These are phyloP conservation scores for Eurystomus glaucurus DNA, from an alignment of 2,797 vertebrate species.

Conservation along the genomic window DNA sequence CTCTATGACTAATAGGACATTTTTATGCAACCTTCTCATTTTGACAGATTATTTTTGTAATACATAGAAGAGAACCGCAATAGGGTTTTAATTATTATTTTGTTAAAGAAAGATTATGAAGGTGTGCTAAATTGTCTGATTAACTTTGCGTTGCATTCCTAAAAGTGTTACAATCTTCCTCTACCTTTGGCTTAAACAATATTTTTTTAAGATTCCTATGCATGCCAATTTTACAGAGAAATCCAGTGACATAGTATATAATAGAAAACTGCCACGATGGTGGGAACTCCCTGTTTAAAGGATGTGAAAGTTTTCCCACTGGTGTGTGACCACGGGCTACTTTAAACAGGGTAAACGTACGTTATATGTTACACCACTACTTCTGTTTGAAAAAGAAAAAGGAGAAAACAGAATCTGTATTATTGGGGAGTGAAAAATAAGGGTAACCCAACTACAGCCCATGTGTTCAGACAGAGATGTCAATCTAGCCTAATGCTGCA, in stretches of 20 bases:
- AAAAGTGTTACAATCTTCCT: background rate
- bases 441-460: background rate
- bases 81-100: background rate
- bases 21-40: background rate
- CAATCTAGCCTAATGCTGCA: background rate
- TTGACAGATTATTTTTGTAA: background rate
- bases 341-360: background rate
- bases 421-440: background rate
- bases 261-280: background rate
- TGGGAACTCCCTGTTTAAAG: background rate
- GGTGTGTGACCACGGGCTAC: background rate
- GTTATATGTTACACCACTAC: background rate
- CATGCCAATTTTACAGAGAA: background rate
- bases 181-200: background rate
- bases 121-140: background rate
- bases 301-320: background rate
- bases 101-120: slow-evolving; percentile 13
- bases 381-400: background rate
- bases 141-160: background rate
- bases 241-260: accelerated
- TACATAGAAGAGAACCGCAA: background rate
- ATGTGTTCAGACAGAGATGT: background rate
- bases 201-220: background rate
- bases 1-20: background rate
- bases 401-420: background rate